These are phyloP conservation scores for Antechinus stuartii DNA, from an alignment of 2,113 vertebrate species.

Conservation along the genomic window DNA sequence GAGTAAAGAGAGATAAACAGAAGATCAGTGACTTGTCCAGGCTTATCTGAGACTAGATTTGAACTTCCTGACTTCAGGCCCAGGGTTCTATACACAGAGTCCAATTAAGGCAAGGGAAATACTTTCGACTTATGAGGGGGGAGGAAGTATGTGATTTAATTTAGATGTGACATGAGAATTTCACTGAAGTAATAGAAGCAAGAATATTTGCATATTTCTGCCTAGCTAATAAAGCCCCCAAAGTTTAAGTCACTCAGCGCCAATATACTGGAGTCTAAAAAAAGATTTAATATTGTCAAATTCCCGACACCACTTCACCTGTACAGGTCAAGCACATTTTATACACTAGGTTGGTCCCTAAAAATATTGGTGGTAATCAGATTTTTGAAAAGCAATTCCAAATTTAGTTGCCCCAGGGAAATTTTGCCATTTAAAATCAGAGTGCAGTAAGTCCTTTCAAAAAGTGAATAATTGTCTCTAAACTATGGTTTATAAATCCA, in stretches of 20 bases:
- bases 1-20: background rate
- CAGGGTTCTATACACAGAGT: background rate
- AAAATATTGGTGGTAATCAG: constrained; percentile 63
- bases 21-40: background rate
- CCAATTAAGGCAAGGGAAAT: constrained; percentile 6
- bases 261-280: background rate
- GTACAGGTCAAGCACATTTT: constrained; percentile 74
- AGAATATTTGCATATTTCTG: constrained; percentile 25
- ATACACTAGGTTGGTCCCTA: constrained; percentile 61
- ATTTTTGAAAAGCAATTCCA: constrained; percentile 64
- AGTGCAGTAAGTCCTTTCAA: background rate
- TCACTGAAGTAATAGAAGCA: constrained; percentile 27
- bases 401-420: constrained; percentile 28
- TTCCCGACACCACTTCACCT: constrained; percentile 54
- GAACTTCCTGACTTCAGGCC: background rate
- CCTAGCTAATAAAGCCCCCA: background rate
- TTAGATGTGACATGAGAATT: constrained; percentile 5
- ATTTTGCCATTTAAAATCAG: constrained; percentile 42
- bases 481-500: background rate
- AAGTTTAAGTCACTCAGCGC: constrained; percentile 5
- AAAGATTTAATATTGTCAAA: constrained; percentile 17
- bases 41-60: background rate
- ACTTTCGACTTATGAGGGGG: background rate
- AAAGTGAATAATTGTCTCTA: background rate
- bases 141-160: background rate